Evolutionary conservation across 2,888 invertebrate species (phyloP).

Genomic region (Thereva nobilitata): DNA sequence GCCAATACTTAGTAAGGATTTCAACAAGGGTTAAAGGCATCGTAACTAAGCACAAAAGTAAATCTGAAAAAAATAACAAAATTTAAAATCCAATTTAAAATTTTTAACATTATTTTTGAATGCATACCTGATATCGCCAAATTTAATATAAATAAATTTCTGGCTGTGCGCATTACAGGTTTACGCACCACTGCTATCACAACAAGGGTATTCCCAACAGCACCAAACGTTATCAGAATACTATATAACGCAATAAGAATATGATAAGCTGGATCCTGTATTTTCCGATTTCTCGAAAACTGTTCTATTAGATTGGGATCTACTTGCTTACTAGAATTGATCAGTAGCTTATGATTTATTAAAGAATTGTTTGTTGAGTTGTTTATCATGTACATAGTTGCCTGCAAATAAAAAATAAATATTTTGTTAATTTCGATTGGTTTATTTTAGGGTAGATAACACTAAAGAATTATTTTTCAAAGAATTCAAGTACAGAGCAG

Average conservation of each 20-base stretch:
- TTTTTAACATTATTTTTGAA: neutral
- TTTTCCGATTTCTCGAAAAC: constrained; percentile 70
- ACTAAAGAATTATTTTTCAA: too few relatives aligned
- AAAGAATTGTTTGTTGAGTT: constrained; percentile 5
- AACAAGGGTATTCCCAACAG: constrained; percentile 83
- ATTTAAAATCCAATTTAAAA: neutral
- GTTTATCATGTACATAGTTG: constrained; percentile 1
- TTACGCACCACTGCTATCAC: constrained; percentile 79
- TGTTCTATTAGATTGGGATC: constrained; percentile 62
- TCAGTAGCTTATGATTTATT: constrained; percentile 29
- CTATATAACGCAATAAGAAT: constrained; percentile 72
- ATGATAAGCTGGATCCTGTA: constrained; percentile 71
- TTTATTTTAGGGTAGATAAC: too few relatives aligned
- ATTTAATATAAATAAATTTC: constrained; percentile 93
- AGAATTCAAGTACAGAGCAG: too few relatives aligned
- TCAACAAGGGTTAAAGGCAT: constrained; percentile 90
- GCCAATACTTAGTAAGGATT: constrained; percentile 84
- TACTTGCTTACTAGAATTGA: constrained; percentile 43
- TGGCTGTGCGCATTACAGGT: constrained; percentile 84
- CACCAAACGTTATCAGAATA: constrained; percentile 77
- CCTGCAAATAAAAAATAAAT: too few relatives aligned
- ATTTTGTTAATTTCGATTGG: too few relatives aligned
- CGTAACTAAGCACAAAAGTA: constrained; percentile 84
- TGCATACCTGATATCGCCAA: constrained; percentile 71
- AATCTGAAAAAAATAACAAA: constrained; percentile 60